Evolutionary conservation across 2,888 invertebrate species (phyloP).

Genomic region (Drepana falcataria): DNA sequence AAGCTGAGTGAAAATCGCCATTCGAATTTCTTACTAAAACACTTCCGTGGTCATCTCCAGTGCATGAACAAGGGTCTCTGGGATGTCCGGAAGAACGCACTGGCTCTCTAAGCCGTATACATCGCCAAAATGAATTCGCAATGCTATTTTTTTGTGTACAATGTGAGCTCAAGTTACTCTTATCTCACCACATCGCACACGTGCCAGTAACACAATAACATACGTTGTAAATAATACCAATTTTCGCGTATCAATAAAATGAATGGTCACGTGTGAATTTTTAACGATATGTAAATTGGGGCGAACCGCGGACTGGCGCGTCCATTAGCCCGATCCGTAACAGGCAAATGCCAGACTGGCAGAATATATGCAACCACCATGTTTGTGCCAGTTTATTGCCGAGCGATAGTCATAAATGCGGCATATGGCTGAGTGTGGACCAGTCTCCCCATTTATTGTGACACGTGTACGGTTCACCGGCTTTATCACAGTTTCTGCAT

Average conservation of each 20-base stretch:
- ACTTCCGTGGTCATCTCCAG: too few species aligned
- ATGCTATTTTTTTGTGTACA: too few species aligned
- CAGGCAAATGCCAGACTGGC: constrained; percentile 24
- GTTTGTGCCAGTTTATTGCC: constrained; percentile 30
- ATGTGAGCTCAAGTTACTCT: background rate
- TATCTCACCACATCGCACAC: background rate
- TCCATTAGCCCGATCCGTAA: constrained; percentile 21
- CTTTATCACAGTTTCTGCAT: constrained; percentile 8
- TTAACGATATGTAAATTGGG: constrained; percentile 29
- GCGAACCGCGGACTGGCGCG: constrained; percentile 12
- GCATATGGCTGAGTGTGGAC: constrained; percentile 8
- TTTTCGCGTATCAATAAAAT: constrained; percentile 25
- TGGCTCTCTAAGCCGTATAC: too few species aligned
- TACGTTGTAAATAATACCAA: constrained; percentile 1
- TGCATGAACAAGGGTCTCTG: too few species aligned
- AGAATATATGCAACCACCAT: constrained; percentile 31
- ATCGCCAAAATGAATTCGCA: too few species aligned
- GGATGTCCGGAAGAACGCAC: too few species aligned
- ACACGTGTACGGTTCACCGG: constrained; percentile 2
- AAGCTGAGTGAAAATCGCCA: too few species aligned
- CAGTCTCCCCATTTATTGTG: constrained; percentile 8
- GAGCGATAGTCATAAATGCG: constrained; percentile 26
- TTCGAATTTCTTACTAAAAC: too few species aligned
- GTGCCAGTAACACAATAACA: background rate
- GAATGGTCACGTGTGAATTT: constrained; percentile 26